These are phyloP conservation scores for Carettochelys insculpta DNA, from an alignment of 2,113 vertebrate genomes.

Conservation along the genomic window DNA sequence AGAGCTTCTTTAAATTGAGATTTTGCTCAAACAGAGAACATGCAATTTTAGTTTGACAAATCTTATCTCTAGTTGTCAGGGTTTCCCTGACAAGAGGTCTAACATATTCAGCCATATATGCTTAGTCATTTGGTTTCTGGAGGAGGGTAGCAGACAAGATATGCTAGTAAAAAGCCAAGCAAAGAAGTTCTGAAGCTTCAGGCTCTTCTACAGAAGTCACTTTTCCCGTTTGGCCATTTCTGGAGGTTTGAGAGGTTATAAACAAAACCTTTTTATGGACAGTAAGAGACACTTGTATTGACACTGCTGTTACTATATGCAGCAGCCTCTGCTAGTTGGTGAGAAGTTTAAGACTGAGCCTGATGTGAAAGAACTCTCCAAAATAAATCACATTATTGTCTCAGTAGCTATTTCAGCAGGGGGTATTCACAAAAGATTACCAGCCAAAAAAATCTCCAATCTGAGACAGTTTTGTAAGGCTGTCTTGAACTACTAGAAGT, in stretches of 20 bases:
- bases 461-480: background rate
- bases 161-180: background rate
- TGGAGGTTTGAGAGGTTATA: background rate
- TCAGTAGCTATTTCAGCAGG: background rate
- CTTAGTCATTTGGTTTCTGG: background rate
- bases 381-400: background rate
- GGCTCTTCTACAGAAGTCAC: background rate
- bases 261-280: background rate
- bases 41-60: background rate
- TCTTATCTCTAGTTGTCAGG: background rate
- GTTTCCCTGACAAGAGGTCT: background rate
- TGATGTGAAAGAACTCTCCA: background rate
- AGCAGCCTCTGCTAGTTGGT: background rate
- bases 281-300: background rate
- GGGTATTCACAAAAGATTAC: background rate
- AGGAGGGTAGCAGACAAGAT: background rate
- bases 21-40: background rate
- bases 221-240: accelerated
- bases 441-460: too few species aligned
- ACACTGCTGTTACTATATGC: too few species aligned
- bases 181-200: background rate
- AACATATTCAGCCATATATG: background rate
- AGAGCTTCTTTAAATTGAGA: background rate
- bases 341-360: background rate
- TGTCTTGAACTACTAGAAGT: background rate